Base-by-base conservation (phyloP, 64 coral and sea anemone genomes). In the Montipora efflorescens region DNA sequence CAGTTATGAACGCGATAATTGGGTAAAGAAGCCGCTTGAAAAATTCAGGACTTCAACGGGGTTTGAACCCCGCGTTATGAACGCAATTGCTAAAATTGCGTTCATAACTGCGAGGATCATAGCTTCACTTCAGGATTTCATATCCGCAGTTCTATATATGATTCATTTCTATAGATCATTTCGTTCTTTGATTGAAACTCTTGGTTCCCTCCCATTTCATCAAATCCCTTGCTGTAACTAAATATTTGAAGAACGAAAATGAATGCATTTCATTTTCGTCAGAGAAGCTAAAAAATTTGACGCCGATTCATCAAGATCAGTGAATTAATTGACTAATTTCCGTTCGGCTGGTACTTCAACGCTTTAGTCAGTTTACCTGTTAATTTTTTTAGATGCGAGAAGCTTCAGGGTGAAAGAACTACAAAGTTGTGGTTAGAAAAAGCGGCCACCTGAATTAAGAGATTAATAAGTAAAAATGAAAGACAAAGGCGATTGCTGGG, bases 391-490 rank as follows among this genome's bases (percentile, higher is more conserved):
- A 36, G 15, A n/a, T 78, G 11, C 49, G 16, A 86, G 19, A 49
- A 73, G 82, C 71, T 86, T 53, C n/a, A 82, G 2, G 3, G 71
- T 12, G 4, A 72, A 7, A 66, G 19, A 71, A 12, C 45, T 20
- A 86, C 19, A n/a, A 57, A 68, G 4, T 10, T 72, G 82, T 86
- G 82, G 62, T 86, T 71, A 71, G 66, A 86, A 49, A 58, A 20
- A 12, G 66, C n/a, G 62, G 66, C 82, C 82, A 86, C 82, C 82
- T 72, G 82, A 86, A 72, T 7, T 22, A 18, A 45, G 43, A 50
- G 19, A 86, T 86, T 18, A 71, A 86, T 86, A 71, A 86, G 66
- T 86, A 86, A 86, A 86, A 64, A 70, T 71, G 66, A 7, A 21
- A 48, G 16, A 43, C 25, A 57, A 57, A 57, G 53, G 53, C 53